Percentiles rank a stretch among this genome's conserved stretches.
Conservation (phyloP, 2,797 vertebrate species). For the Sternotherus odoratus region DNA sequence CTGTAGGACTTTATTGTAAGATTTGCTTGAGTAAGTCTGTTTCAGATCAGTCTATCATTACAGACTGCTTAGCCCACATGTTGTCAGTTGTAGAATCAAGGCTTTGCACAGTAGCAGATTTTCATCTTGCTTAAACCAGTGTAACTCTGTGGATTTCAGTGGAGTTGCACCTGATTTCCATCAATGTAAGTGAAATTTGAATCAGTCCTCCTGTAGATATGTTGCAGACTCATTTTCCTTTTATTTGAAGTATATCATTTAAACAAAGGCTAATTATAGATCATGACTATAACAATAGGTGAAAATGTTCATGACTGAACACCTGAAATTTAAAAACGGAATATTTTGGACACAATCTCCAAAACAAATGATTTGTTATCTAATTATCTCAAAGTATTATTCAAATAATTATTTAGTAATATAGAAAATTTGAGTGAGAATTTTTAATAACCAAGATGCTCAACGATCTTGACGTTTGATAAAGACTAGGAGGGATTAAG, state of each 20-base stretch:
- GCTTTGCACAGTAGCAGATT: not conserved
- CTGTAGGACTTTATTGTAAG: not conserved
- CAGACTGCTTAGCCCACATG: not conserved
- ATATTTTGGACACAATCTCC: not conserved
- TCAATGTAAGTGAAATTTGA: constrained; percentile 23
- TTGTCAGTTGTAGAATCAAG: not conserved
- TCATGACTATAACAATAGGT: constrained; percentile 20
- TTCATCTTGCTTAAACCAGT: not conserved
- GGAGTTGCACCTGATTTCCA: constrained; percentile 13
- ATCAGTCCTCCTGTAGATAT: not conserved
- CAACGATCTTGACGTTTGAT: constrained; percentile 54
- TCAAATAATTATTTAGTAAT: constrained; percentile 69
- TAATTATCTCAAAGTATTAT: constrained; percentile 57
- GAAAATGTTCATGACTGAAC: constrained; percentile 1
- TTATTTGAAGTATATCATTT: constrained; percentile 9
- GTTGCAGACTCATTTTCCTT: constrained; percentile 47
- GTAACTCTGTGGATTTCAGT: not conserved
- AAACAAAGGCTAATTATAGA: constrained; percentile 40
- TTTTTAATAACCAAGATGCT: constrained; percentile 68
- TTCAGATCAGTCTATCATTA: not conserved
- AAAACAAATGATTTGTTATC: constrained; percentile 51
- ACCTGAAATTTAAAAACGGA: not conserved
- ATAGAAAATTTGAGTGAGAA: constrained; percentile 62
- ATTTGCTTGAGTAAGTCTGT: constrained; percentile 9
- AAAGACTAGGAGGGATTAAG: constrained; percentile 72